Evolutionary conservation across 2,797 vertebrate genomes (phyloP).

Genomic region (Poeciliopsis paucimaculata): DNA sequence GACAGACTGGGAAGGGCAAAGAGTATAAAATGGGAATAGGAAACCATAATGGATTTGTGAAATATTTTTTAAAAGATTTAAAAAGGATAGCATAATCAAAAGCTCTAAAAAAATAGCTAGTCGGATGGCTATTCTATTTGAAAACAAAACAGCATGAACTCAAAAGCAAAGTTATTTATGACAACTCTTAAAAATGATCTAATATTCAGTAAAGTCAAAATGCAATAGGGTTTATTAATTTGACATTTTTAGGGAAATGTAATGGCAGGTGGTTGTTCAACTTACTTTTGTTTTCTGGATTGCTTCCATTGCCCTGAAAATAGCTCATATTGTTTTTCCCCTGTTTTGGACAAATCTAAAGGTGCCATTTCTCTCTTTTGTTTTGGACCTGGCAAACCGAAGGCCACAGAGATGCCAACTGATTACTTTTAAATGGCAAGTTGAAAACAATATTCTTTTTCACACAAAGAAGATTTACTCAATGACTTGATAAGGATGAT

Average conservation of each 20-base stretch:
- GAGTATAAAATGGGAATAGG: conserved; percentile 46
- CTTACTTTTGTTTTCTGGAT: not conserved
- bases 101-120: not conserved
- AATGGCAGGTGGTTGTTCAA: not conserved
- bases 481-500: conserved; percentile 13
- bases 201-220: not conserved
- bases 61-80: not conserved
- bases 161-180: not conserved
- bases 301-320: conserved; percentile 35
- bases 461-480: conserved; percentile 45
- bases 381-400: conserved; percentile 40
- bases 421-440: conserved; percentile 61
- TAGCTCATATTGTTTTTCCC: conserved; percentile 9
- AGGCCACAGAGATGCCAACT: conserved; percentile 47
- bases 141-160: not conserved
- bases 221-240: not conserved
- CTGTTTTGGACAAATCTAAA: conserved; percentile 24
- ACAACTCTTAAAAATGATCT: not conserved
- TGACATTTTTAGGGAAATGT: not conserved
- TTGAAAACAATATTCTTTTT: conserved; percentile 50
- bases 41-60: conserved; percentile 30
- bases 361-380: conserved; percentile 28
- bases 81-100: conserved; percentile 1
- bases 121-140: not conserved
- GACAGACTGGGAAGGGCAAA: conserved; percentile 40